A percentile compares a stretch with the other conserved stretches of the same genome.
Evolutionary conservation across 1,140 invertebrate species (phyloP).

Genomic region (Drosophila punjabiensis): DNA sequence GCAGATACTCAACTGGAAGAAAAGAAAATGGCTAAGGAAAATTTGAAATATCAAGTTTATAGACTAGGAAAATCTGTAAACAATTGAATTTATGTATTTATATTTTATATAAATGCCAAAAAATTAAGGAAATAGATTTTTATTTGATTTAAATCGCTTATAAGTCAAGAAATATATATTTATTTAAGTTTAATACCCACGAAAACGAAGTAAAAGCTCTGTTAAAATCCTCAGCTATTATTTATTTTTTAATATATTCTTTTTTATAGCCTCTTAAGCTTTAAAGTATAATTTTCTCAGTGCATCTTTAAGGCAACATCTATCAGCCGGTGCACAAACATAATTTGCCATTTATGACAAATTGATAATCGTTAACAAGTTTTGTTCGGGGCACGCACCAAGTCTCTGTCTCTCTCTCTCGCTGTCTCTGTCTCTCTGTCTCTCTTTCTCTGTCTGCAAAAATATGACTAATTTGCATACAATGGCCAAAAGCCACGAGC

Average conservation of each 20-base stretch:
- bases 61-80: not conserved
- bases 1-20: not conserved
- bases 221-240: not conserved
- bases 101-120: no score
- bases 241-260: not conserved
- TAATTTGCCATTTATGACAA: constrained; percentile 81
- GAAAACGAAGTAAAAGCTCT: no score
- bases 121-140: not conserved
- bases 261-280: not conserved
- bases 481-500: constrained; percentile 46
- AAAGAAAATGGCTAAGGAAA: not conserved
- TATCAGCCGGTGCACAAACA: constrained; percentile 60
- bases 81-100: not conserved
- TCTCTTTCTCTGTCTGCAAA: not conserved
- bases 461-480: constrained; percentile 68
- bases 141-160: not conserved
- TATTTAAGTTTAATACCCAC: not conserved
- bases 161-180: not conserved
- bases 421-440: no score
- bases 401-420: not conserved
- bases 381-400: constrained; percentile 75
- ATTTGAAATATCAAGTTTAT: not conserved
- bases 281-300: not conserved
- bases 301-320: constrained; percentile 43
- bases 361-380: constrained; percentile 81